Base-by-base conservation (phyloP, 1,140 invertebrate species). In the Brachionus paranguensis region DNA sequence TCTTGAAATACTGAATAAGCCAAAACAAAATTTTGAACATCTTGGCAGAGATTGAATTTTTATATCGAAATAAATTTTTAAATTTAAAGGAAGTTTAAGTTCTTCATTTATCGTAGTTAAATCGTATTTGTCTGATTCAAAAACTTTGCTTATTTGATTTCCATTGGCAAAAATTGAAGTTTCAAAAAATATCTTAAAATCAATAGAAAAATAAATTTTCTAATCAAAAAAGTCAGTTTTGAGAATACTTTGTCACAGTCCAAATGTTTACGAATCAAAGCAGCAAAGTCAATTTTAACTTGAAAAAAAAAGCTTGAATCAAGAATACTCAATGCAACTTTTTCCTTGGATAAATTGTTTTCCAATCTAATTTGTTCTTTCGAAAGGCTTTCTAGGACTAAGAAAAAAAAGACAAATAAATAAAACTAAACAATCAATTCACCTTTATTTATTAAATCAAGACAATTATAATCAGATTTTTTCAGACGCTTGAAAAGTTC, bases 1-100 rank as follows among this genome's bases (percentile, higher is more conserved):
- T 53, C 20, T 83, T 5, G 53, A 20, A 4, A 47, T 60, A 29
- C 64, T 85, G 37, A 86, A 83, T 10, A 87, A 68, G 17, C 85
- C 85, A 72, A 87, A 86, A 65, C 78, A 87, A 11, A 87, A 76
- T 64, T 87, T 86, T 1, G 86, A 84, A 6, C 74, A 87, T 83
- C 85, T 84, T 5, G 87, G 87, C 12, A 87, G 79, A 65, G 87
- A 86, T 79, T 88, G 88, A 50, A 88, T 83, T 74, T 87, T 86
- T 41, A 86, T 55, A 29, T 84, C 24, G 1, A 24, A 24, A 24
- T 24, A 1, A 24, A 24, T 24, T 24, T 24, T 24, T 24, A 24
- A 24, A 24, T 24, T 24, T 1, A 24, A 24, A 24, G 41, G 72
- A n/a, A 76, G 27, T 50, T 50, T 50, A 12, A 27, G 29, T 1